Percentiles rank a stretch among this genome's conserved stretches.
Conservation (phyloP, 2,113 vertebrate species). For the Arenaria interpres region DNA sequence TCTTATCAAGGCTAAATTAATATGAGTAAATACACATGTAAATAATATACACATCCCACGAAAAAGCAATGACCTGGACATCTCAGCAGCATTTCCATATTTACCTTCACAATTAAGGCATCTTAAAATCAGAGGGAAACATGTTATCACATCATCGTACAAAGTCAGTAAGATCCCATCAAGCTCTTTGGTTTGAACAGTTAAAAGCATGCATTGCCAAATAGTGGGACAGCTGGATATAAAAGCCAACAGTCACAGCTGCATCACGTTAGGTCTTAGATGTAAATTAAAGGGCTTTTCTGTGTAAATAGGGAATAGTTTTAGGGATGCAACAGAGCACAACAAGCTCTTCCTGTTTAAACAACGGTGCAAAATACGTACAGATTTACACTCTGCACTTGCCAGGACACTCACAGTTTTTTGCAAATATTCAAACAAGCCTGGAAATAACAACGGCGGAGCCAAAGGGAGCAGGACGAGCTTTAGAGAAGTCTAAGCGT, state of each 20-base stretch:
- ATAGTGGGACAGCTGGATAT: fast-evolving
- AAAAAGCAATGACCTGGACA: not conserved
- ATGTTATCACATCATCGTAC: not conserved
- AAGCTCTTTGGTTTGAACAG: not conserved
- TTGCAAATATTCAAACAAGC: not conserved
- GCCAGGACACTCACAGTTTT: not conserved
- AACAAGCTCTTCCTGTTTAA: not conserved
- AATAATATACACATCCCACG: not conserved
- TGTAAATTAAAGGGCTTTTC: not conserved
- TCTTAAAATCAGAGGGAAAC: not conserved
- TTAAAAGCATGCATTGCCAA: not conserved
- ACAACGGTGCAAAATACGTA: fast-evolving
- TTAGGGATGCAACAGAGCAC: not conserved
- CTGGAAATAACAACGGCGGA: not conserved
- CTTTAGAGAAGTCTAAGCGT: fast-evolving
- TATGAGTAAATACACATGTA: not conserved
- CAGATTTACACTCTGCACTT: too few relatives aligned
- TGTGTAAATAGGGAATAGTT: not conserved
- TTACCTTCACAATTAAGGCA: not conserved
- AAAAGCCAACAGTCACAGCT: not conserved
- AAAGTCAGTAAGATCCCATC: not conserved
- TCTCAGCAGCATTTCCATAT: not conserved
- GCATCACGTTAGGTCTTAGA: not conserved
- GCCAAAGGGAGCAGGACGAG: not conserved
- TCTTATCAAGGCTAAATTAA: not conserved